Evolutionary conservation across 2,888 invertebrate genomes (phyloP), one percentile per base, ranked within the genome.

Genomic region (Oeneis ivallda): DNA sequence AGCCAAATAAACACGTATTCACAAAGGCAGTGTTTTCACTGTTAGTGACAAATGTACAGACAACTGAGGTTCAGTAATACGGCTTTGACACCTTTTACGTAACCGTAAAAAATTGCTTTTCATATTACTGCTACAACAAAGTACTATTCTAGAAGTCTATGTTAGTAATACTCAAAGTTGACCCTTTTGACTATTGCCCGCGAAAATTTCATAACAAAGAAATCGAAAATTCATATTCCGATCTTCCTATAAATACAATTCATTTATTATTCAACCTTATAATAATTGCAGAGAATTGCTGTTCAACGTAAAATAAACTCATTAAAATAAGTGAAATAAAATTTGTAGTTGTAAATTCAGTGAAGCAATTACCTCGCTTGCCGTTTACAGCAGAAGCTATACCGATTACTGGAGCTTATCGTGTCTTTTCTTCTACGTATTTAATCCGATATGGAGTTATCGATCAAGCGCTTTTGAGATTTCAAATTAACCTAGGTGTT

Each of bases 291-390:
- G 37, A 53, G 34, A 8, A 15, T 34, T 37, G 15, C 53, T n/a
- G 53, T 43, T 41, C 43, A 43, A 32, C 32, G 32, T 58, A 64
- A 52, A 58, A 52, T 58, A 50, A 64, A 57, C 56, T 32, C 45
- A 56, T 56, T 63, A 63, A 13, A 63, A 39, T 53, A 34, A 34
- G 9, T 37, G 15, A n/a, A n/a, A n/a, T n/a, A n/a, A n/a, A n/a
- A n/a, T n/a, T n/a, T n/a, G 15, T 45, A 53, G 45, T 72, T 71
- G 72, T 74, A 70, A 69, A 67, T 67, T 43, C 61, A 54, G 64
- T 74, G 71, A 74, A 72, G 67, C 74, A 72, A 75, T 79, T 73
- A 75, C 68, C 26, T 53, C 15, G 53, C 53, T 53, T 9, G 37
- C 34, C 15, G 53, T 53, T 53, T 53, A 53, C 15, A 37, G 15